A percentile compares a stretch with the other conserved stretches of the same genome.
phyloP scores from a whole-genome alignment of 2,113 vertebrate genomes.

The Etheostoma spectabile region DNA sequence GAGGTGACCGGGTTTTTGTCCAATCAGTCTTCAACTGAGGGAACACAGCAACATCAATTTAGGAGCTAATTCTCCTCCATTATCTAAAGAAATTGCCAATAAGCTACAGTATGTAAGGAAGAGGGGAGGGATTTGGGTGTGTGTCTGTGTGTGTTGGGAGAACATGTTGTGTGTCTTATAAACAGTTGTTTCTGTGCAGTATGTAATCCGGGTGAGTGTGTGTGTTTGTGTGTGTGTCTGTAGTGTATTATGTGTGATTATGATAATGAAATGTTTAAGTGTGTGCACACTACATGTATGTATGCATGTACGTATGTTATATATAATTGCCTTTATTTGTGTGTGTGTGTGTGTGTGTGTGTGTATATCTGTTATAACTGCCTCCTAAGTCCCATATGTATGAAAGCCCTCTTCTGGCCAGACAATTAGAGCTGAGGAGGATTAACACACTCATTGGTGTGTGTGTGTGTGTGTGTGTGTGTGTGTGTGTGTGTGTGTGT shows the following conservation, averaged over 20 bases:
- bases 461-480: slow-evolving; percentile 12
- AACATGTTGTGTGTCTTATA: slow-evolving; percentile 17
- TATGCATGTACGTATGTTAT: background rate
- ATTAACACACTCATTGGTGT: slow-evolving; percentile 47
- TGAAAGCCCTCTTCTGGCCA: slow-evolving; percentile 33
- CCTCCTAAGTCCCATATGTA: slow-evolving; percentile 38
- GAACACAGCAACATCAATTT: slow-evolving; percentile 63
- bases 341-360: background rate
- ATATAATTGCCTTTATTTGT: background rate
- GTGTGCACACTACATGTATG: slow-evolving; percentile 1
- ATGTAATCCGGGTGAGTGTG: background rate
- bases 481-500: slow-evolving; percentile 28
- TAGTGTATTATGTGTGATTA: slow-evolving; percentile 2
- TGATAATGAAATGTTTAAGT: background rate
- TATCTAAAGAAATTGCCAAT: slow-evolving; percentile 76
- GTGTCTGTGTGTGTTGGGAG: slow-evolving; percentile 7
- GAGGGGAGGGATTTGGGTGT: slow-evolving; percentile 44
- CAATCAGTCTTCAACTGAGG: slow-evolving; percentile 38
- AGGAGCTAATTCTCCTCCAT: slow-evolving; percentile 60
- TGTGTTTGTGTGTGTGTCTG: background rate
- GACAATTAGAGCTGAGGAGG: slow-evolving; percentile 53
- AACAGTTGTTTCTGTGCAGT: slow-evolving; percentile 14
- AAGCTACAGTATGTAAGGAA: slow-evolving; percentile 49
- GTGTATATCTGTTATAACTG: slow-evolving; percentile 18
- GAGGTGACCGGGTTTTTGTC: slow-evolving; percentile 32